These are phyloP conservation scores for Alcedo atthis DNA, from an alignment of 2,797 vertebrate genomes.

Conservation along the genomic window DNA sequence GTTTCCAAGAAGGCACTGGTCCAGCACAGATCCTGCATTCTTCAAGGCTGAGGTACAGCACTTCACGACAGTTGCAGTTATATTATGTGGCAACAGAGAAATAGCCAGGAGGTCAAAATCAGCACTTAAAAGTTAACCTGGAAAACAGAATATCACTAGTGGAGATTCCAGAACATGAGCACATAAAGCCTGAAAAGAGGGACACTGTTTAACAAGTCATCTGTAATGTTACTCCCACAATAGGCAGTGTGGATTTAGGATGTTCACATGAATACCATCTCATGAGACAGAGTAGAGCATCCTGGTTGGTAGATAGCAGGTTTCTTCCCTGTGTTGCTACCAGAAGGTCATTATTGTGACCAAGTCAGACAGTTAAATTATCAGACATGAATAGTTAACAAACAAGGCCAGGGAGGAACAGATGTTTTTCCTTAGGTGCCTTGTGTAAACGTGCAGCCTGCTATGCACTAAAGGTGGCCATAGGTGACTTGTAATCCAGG, in stretches of 20 bases:
- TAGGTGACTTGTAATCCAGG: constrained; percentile 61
- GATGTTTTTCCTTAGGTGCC: constrained; percentile 5
- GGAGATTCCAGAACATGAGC: neutral
- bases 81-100: neutral
- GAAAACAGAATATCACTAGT: constrained; percentile 1
- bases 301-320: neutral
- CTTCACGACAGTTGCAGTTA: neutral
- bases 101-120: constrained; percentile 40
- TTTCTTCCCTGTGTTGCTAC: neutral
- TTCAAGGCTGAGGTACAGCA: neutral
- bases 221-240: fast-evolving
- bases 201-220: neutral
- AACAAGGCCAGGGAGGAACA: neutral
- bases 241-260: neutral
- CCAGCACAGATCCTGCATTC: neutral
- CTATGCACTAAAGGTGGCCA: neutral
- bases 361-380: neutral
- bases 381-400: neutral
- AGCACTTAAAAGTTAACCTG: constrained; percentile 37
- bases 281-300: neutral
- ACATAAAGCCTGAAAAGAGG: neutral
- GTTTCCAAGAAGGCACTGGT: neutral
- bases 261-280: neutral
- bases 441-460: constrained; percentile 21
- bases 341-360: neutral